Percentiles rank a stretch among this genome's conserved stretches.
These are phyloP conservation scores for Carassius auratus DNA, from an alignment of 2,113 vertebrate genomes.

Conservation along the genomic window DNA sequence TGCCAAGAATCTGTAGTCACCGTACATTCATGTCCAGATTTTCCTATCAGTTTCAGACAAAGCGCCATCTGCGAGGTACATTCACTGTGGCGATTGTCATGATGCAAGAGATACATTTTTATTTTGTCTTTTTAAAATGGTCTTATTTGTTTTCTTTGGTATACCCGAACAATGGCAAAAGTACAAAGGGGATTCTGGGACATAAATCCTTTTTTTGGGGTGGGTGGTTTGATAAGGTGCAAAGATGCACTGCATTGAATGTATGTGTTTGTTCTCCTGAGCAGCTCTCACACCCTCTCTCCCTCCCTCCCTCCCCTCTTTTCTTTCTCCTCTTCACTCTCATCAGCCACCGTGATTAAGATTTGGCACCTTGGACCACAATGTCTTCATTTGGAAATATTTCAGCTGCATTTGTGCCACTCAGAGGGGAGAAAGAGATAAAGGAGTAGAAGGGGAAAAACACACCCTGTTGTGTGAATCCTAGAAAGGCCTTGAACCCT, in stretches of 20 bases:
- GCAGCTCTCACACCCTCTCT: slow-evolving; percentile 62
- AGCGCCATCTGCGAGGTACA: slow-evolving; percentile 60
- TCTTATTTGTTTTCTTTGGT: slow-evolving; percentile 49
- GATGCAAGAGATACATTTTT: slow-evolving; percentile 45
- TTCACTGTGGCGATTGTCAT: slow-evolving; percentile 49
- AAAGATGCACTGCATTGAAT: slow-evolving; percentile 58
- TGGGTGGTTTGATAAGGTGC: slow-evolving; percentile 49
- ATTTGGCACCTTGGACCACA: slow-evolving; percentile 75
- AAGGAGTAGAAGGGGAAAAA: slow-evolving; percentile 75
- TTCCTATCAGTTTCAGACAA: slow-evolving; percentile 56
- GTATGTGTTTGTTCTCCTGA: slow-evolving; percentile 60
- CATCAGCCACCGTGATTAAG: slow-evolving; percentile 70
- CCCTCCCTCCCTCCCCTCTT: slow-evolving; percentile 36
- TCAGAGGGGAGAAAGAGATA: slow-evolving; percentile 75
- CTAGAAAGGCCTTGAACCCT: slow-evolving; percentile 98
- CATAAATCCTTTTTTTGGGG: slow-evolving; percentile 47
- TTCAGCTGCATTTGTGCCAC: slow-evolving; percentile 89
- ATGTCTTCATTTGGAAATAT: slow-evolving; percentile 96
- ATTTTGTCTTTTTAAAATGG: not conserved
- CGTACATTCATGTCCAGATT: slow-evolving; percentile 37
- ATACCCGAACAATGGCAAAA: slow-evolving; percentile 41
- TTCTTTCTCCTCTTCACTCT: slow-evolving; percentile 63
- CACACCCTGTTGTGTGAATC: slow-evolving; percentile 97
- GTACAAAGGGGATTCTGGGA: slow-evolving; percentile 48
- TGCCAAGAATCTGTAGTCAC: slow-evolving; percentile 11